These are phyloP conservation scores for Pocillopora verrucosa DNA, from an alignment of 64 coral and sea anemone genomes.

Conservation along the genomic window DNA sequence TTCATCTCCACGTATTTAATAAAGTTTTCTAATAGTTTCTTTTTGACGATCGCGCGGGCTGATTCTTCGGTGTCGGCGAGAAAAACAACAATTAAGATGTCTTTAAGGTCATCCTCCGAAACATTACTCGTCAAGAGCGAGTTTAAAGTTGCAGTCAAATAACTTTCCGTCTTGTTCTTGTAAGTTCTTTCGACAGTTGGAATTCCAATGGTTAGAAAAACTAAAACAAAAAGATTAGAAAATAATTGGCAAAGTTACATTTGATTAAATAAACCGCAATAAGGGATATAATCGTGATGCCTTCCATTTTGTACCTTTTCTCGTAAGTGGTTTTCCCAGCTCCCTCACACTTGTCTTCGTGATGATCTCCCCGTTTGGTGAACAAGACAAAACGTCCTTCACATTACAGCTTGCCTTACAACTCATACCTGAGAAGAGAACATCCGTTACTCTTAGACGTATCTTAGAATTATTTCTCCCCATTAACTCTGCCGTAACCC, in stretches of 20 bases:
- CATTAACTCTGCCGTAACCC: too few species aligned
- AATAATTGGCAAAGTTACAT: neutral
- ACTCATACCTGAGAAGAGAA: neutral
- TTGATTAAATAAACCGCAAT: neutral
- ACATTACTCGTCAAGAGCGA: slow-evolving; percentile 39
- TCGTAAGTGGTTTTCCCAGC: slow-evolving; percentile 15
- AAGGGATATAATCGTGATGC: neutral
- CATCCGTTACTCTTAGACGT: neutral
- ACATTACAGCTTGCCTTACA: neutral
- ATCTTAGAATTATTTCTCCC: too few species aligned
- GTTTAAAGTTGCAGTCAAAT: slow-evolving; percentile 59
- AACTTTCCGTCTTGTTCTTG: slow-evolving; percentile 66
- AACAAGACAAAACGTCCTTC: slow-evolving; percentile 21
- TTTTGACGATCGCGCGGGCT: slow-evolving; percentile 48
- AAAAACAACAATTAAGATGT: slow-evolving; percentile 69
- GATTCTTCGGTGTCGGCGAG: slow-evolving; percentile 59
- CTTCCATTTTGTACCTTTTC: neutral
- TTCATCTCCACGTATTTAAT: slow-evolving; percentile 55
- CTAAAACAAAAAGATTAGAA: slow-evolving; percentile 10
- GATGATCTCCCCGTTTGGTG: slow-evolving; percentile 25
- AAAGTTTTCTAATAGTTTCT: slow-evolving; percentile 24
- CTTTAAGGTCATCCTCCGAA: slow-evolving; percentile 25
- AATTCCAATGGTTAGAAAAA: slow-evolving; percentile 82
- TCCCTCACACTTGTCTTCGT: slow-evolving; percentile 24
- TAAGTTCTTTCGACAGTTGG: slow-evolving; percentile 73